These are phyloP conservation scores for Ivindomyrus marchei DNA, from an alignment of 2,113 vertebrate genomes.

Conservation along the genomic window DNA sequence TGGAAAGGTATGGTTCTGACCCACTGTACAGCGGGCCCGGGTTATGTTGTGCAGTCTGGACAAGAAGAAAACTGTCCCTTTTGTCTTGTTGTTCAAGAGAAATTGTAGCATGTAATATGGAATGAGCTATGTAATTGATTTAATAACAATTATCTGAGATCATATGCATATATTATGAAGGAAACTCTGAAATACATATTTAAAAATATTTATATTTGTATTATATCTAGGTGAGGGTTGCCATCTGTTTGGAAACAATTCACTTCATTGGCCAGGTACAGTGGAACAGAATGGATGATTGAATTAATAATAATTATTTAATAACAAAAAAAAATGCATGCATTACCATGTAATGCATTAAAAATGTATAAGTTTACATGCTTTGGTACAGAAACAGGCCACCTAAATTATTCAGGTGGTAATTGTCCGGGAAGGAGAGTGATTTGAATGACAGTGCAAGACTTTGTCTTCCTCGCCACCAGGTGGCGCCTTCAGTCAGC, in stretches of 20 bases:
- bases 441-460: neutral
- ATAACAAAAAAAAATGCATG: neutral
- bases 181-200: neutral
- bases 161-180: neutral
- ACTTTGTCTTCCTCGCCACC: neutral
- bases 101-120: neutral
- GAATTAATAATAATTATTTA: neutral
- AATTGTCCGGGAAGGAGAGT: neutral
- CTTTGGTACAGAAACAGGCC: neutral
- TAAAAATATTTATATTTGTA: neutral
- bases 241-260: neutral
- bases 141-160: neutral
- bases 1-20: neutral
- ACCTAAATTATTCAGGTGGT: neutral
- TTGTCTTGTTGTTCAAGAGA: neutral
- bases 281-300: neutral
- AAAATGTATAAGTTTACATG: neutral
- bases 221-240: neutral
- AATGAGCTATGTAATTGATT: neutral
- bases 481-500: slow-evolving; percentile 39
- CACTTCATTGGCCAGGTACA: neutral
- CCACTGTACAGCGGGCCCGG: neutral
- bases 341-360: neutral
- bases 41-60: neutral
- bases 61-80: neutral